Conservation (phyloP, 1,140 invertebrate species). For the Drosophila kanapiae region DNA sequence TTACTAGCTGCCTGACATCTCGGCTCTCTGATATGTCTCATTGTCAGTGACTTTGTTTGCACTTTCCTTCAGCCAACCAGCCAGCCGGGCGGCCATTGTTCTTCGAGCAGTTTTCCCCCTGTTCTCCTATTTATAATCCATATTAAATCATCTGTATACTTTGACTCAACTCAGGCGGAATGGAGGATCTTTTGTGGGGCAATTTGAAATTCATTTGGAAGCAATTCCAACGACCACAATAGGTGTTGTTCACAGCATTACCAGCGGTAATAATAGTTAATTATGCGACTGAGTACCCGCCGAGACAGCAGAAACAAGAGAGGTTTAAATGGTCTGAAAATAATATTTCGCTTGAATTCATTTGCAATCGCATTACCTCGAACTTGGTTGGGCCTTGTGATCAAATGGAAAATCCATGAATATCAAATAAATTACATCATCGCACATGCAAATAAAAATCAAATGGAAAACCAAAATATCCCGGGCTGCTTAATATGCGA, state of each 20-base stretch:
- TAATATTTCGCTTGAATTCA: constrained; percentile 30
- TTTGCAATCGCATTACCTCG: constrained; percentile 38
- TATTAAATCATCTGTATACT: constrained; percentile 39
- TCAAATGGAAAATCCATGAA: constrained; percentile 65
- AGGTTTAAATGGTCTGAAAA: constrained; percentile 45
- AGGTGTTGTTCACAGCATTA: constrained; percentile 28
- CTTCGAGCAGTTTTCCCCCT: constrained; percentile 4
- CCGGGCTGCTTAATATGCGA: constrained; percentile 68
- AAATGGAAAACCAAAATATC: constrained; percentile 53
- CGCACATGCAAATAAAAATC: constrained; percentile 42
- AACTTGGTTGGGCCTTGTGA: not conserved
- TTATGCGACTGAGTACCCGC: constrained; percentile 23
- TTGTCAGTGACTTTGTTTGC: constrained; percentile 36
- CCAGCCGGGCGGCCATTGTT: not conserved
- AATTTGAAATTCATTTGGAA: constrained; percentile 24
- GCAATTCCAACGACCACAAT: constrained; percentile 30
- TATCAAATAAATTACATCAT: constrained; percentile 80
- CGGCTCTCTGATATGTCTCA: constrained; percentile 36
- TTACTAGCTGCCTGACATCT: constrained; percentile 46
- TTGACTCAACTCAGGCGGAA: constrained; percentile 28
- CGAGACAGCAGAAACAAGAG: constrained; percentile 16
- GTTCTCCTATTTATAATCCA: constrained; percentile 30
- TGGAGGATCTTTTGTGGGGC: constrained; percentile 6
- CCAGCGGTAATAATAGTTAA: constrained; percentile 42
- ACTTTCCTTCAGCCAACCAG: not conserved